These are phyloP conservation scores for Eurytoma californica DNA, from an alignment of 2,888 invertebrate species.

Conservation along the genomic window DNA sequence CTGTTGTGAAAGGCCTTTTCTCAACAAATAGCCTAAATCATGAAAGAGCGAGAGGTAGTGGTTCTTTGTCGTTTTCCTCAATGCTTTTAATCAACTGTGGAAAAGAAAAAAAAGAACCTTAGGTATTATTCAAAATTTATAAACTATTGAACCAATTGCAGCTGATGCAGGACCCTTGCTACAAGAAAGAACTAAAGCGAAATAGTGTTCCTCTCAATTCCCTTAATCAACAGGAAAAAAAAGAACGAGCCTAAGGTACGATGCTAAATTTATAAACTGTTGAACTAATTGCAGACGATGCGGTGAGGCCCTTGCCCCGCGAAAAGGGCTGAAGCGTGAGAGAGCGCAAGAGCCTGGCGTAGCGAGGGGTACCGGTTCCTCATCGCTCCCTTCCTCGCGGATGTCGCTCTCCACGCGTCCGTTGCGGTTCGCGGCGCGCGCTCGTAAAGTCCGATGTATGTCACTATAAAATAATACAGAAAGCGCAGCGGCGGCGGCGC, in stretches of 20 bases:
- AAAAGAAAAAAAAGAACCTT: too few species aligned
- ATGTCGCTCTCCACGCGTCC: neutral
- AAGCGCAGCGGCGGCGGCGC: slow-evolving; percentile 58
- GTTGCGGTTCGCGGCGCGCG: slow-evolving; percentile 26
- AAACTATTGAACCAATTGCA: neutral
- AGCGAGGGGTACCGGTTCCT: slow-evolving; percentile 2
- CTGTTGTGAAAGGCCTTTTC: too few species aligned
- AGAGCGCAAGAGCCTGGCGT: too few species aligned
- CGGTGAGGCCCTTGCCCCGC: neutral
- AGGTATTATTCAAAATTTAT: neutral
- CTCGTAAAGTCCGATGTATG: slow-evolving; percentile 58
- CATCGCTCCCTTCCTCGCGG: slow-evolving; percentile 27
- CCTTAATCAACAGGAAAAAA: too few species aligned
- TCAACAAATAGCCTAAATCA: too few species aligned
- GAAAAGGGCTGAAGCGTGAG: neutral
- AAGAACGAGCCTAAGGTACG: neutral
- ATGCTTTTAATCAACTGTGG: too few species aligned
- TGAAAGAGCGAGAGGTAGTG: too few species aligned
- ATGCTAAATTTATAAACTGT: neutral
- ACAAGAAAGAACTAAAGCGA: too few species aligned
- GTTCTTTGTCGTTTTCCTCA: too few species aligned
- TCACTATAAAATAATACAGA: slow-evolving; percentile 66
- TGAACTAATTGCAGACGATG: too few species aligned
- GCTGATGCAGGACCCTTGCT: too few species aligned
- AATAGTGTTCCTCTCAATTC: too few species aligned